These are phyloP conservation scores for Polydrusus pterygomalis DNA, from an alignment of 2,888 invertebrate species.

Conservation along the genomic window DNA sequence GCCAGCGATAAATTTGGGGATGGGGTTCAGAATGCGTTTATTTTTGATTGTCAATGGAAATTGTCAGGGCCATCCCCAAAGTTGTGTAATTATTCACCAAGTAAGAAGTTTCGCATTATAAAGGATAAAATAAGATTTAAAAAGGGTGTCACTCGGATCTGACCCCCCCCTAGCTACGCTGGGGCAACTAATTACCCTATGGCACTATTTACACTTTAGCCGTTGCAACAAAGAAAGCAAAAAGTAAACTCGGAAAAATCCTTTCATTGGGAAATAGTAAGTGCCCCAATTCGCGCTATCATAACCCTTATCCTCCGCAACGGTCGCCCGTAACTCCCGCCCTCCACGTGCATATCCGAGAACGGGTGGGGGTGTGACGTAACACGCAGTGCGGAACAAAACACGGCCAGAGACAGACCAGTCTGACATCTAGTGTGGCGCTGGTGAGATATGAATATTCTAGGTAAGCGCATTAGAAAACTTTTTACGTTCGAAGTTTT, in stretches of 20 bases:
- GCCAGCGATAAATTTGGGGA: too few species aligned
- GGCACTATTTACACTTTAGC: too few species aligned
- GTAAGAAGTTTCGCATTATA: too few species aligned
- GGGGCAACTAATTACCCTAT: too few species aligned
- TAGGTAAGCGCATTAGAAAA: constrained; percentile 68
- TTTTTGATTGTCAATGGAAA: too few species aligned
- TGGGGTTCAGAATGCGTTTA: too few species aligned
- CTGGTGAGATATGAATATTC: constrained; percentile 73
- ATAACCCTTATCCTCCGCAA: constrained; percentile 49
- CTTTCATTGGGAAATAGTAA: constrained; percentile 40
- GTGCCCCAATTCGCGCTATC: constrained; percentile 42
- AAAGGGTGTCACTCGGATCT: too few species aligned
- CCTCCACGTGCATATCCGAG: constrained; percentile 54
- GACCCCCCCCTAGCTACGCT: background rate
- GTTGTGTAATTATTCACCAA: too few species aligned
- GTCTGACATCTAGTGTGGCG: constrained; percentile 72
- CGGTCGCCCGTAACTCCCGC: constrained; percentile 40
- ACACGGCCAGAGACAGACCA: constrained; percentile 69
- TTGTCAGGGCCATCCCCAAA: too few species aligned
- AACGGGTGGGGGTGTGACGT: constrained; percentile 67
- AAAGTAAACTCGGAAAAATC: background rate
- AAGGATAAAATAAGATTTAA: too few species aligned
- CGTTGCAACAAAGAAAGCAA: too few species aligned
- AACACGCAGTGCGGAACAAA: constrained; percentile 72
- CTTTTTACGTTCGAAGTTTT: constrained; percentile 40